Conservation (phyloP, 1,140 invertebrate genomes). For the Caerostris extrusa region DNA sequence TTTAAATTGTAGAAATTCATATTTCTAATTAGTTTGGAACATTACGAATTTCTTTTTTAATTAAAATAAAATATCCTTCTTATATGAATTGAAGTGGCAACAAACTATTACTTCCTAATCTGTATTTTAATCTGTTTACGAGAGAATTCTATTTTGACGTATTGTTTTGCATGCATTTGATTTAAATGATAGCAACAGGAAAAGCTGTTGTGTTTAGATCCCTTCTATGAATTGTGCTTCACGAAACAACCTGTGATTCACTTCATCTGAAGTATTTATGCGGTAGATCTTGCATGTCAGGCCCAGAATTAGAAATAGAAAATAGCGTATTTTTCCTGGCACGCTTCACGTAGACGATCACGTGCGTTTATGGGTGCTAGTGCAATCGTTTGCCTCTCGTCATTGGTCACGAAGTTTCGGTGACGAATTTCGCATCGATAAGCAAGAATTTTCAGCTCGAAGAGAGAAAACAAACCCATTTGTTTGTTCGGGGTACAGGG, state of each 20-base stretch:
- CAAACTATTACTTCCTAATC: not conserved
- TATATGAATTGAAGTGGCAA: not conserved
- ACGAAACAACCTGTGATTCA: slow-evolving; percentile 1
- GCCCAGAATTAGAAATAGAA: slow-evolving; percentile 17
- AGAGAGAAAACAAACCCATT: not conserved
- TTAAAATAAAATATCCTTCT: not conserved
- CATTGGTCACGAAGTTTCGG: slow-evolving; percentile 49
- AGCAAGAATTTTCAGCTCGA: not conserved
- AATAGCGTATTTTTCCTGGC: slow-evolving; percentile 55
- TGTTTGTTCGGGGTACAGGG: not conserved
- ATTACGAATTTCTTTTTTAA: not conserved
- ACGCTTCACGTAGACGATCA: slow-evolving; percentile 43
- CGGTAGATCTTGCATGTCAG: slow-evolving; percentile 44
- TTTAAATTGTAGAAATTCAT: not conserved
- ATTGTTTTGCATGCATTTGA: not conserved
- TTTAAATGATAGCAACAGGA: not conserved
- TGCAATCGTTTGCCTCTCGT: slow-evolving; percentile 20
- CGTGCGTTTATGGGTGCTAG: slow-evolving; percentile 38
- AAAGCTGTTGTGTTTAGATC: not conserved
- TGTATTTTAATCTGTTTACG: not conserved
- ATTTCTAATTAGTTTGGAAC: not conserved
- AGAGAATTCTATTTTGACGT: not conserved
- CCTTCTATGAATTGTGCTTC: not conserved
- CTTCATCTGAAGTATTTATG: slow-evolving; percentile 18
- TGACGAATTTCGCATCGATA: slow-evolving; percentile 51